Conservation (phyloP, 2,113 vertebrate genomes). For the Tinamus guttatus region DNA sequence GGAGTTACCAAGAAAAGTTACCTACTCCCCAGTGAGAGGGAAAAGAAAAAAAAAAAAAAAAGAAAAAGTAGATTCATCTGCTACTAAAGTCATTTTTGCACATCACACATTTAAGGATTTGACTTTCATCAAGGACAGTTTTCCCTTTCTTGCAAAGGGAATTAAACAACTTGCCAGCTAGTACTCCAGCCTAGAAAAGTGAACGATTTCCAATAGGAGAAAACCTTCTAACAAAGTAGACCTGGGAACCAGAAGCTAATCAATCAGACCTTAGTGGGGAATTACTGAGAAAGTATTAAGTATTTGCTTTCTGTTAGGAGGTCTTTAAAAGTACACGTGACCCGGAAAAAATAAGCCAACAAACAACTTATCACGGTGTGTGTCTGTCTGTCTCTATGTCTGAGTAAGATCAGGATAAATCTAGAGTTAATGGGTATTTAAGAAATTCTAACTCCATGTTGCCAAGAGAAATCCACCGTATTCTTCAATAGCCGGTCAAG, state of each 20-base stretch:
- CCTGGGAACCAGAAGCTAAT: conserved; percentile 24
- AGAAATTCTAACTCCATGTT: not conserved
- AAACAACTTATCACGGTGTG: not conserved
- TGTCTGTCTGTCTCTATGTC: not conserved
- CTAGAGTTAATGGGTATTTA: conserved; percentile 44
- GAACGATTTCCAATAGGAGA: conserved; percentile 31
- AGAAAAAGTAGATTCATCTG: not conserved
- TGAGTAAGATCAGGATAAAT: conserved; percentile 50
- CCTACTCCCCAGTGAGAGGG: not conserved
- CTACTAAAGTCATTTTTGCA: not conserved
- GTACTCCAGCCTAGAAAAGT: not conserved
- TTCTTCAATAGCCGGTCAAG: conserved; percentile 26
- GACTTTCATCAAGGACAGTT: not conserved
- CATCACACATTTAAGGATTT: not conserved
- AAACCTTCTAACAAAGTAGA: not conserved
- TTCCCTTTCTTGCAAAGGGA: not conserved
- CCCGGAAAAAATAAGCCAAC: conserved; percentile 29
- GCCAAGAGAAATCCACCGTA: conserved; percentile 31
- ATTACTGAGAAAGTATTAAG: conserved; percentile 40
- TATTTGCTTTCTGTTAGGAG: conserved; percentile 38
- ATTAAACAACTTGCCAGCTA: conserved; percentile 26
- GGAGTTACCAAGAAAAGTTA: not conserved
- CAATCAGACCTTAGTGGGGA: conserved; percentile 47
- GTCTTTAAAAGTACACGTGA: conserved; percentile 47
- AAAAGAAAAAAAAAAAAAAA: not conserved